A percentile compares a stretch with the other conserved stretches of the same genome.
phyloP scores from a whole-genome alignment of 2,888 invertebrate species.

The Gari tellinella region DNA sequence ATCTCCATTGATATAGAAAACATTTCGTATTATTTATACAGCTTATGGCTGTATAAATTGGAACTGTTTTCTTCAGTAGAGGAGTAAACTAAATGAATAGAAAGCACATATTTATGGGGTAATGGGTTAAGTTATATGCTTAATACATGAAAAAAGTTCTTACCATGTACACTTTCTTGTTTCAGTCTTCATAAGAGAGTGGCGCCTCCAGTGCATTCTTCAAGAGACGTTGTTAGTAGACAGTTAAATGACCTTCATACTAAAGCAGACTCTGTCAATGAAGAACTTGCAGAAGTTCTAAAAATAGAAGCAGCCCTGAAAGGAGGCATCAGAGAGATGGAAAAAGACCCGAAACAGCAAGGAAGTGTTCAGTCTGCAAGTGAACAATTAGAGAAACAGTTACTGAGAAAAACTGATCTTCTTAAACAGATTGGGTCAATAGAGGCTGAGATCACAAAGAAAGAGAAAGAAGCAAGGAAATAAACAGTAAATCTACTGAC shows the following conservation, averaged over 20 bases:
- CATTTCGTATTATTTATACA: no score
- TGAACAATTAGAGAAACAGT: slow-evolving; percentile 66
- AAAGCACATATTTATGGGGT: no score
- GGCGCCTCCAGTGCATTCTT: slow-evolving; percentile 58
- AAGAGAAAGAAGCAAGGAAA: slow-evolving; percentile 69
- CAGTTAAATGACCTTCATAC: slow-evolving; percentile 74
- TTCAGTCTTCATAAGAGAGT: slow-evolving; percentile 61
- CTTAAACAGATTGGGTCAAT: slow-evolving; percentile 68
- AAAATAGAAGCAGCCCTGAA: slow-evolving; percentile 71
- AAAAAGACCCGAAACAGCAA: slow-evolving; percentile 42
- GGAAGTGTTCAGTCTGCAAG: slow-evolving; percentile 39
- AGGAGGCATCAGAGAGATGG: slow-evolving; percentile 70
- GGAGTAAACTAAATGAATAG: no score
- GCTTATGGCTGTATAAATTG: no score
- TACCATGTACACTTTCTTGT: slow-evolving; percentile 1
- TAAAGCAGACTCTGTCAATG: slow-evolving; percentile 72
- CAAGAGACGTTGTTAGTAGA: slow-evolving; percentile 70
- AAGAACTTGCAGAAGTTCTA: slow-evolving; percentile 68
- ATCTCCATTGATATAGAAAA: no score
- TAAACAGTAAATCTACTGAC: no score
- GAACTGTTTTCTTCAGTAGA: no score
- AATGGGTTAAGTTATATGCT: no score
- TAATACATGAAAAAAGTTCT: no score
- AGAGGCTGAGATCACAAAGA: slow-evolving; percentile 74
- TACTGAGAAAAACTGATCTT: slow-evolving; percentile 68